These are phyloP conservation scores for Acanthosepion esculentum DNA, from an alignment of 2,888 invertebrate genomes.

Conservation along the genomic window DNA sequence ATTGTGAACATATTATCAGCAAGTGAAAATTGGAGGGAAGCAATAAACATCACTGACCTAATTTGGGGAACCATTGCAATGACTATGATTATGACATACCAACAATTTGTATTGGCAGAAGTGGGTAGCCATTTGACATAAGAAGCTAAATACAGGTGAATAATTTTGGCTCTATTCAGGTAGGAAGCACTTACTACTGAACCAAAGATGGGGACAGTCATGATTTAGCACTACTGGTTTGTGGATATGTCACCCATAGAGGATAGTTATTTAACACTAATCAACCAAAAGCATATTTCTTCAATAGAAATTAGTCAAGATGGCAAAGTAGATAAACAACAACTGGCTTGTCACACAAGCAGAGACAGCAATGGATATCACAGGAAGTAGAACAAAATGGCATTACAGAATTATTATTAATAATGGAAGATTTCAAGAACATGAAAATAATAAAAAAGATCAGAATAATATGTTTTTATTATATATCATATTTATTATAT, in stretches of 20 bases:
- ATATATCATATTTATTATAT: too few relatives aligned
- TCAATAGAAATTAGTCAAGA: background rate
- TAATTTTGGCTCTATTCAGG: background rate
- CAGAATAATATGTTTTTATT: too few relatives aligned
- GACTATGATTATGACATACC: conserved; percentile 8
- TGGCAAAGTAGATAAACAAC: background rate
- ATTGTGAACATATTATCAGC: conserved; percentile 11
- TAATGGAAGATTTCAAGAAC: too few relatives aligned
- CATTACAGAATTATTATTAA: too few relatives aligned
- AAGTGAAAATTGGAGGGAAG: background rate
- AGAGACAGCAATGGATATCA: background rate
- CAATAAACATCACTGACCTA: background rate
- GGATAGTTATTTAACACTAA: background rate
- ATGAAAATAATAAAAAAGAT: too few relatives aligned
- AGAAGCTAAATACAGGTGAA: background rate
- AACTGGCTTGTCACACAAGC: background rate
- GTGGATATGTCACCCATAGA: background rate
- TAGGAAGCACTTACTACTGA: background rate
- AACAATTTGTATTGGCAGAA: background rate
- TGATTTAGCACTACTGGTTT: background rate
- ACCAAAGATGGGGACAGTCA: background rate
- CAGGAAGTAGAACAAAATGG: too few relatives aligned
- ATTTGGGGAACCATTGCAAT: background rate
- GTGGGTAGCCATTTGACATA: background rate
- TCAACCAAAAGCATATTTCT: background rate